Evolutionary conservation across 2,113 vertebrate species (phyloP), one percentile per base, ranked within the genome.

Genomic region (Cinclus mexicanus): DNA sequence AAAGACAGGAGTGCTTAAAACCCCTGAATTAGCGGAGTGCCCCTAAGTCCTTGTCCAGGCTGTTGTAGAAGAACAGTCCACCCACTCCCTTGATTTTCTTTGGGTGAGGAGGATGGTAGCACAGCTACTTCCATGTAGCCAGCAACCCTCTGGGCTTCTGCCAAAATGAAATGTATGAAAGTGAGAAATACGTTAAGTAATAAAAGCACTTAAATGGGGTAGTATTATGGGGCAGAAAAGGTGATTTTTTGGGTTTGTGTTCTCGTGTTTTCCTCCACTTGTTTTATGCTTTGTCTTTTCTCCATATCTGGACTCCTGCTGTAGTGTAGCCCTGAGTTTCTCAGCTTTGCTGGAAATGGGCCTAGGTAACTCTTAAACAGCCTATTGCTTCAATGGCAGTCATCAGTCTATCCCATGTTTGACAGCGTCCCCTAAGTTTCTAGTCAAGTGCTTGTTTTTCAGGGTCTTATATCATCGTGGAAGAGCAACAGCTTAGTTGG

Each of bases 231-330:
- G 15, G 4, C 17, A 67, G 31, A 18, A 63, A 57, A 81, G 3
- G 1, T 49, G 6, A 6, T 10, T 22, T 44, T 52, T 0, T 24
- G 10, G 26, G 8, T 5, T 60, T 75, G 17, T 56, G 3, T 57
- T 71, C 49, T 83, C 10, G 29, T 42, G 10, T 55, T 86, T 10
- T 85, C 9, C 17, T 76, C 21, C 6, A 67, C 28, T 63, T 12
- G 6, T 68, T 83, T 89, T 80, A 37, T 41, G 7, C 1, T 11
- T 37, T n/a, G 3, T 33, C 11, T 79, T 76, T 29, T n/a, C 6
- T 41, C 59, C 2, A 2, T 42, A 71, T 89, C 39, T 71, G 37
- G 25, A 24, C 11, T 44, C 26, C 4, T 57, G 42, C 15, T 63
- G 37, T 35, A 24, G 6, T 3, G 8, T 31, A 76, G n/a, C 12